Evolutionary conservation across 2,113 vertebrate species (phyloP).

Genomic region (Plecotus auritus): DNA sequence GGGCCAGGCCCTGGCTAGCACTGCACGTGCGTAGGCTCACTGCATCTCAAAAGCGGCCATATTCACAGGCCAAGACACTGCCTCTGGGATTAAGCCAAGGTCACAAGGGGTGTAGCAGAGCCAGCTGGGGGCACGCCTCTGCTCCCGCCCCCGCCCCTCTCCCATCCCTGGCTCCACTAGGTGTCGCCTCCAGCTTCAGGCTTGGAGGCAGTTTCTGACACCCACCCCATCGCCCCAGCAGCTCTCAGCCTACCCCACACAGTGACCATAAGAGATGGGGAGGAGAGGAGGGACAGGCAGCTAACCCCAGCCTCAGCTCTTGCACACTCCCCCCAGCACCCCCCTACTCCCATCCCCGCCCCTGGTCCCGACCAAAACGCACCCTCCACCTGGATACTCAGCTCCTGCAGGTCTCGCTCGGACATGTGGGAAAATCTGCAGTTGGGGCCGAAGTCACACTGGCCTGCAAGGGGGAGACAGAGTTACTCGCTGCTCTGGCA

Average conservation of each 20-base stretch:
- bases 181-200: background rate
- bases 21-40: background rate
- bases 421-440: slow-evolving; percentile 98
- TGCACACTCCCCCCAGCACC: no score
- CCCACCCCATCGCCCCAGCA: no score
- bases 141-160: background rate
- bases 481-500: background rate
- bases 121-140: accelerated
- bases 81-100: background rate
- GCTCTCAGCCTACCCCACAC: background rate
- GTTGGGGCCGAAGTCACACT: slow-evolving; percentile 91
- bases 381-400: slow-evolving; percentile 90
- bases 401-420: slow-evolving; percentile 85
- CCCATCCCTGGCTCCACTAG: background rate
- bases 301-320: background rate
- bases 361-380: background rate
- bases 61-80: background rate
- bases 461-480: slow-evolving; percentile 76
- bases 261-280: background rate
- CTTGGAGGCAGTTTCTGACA: background rate
- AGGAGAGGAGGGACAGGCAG: background rate
- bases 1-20: background rate
- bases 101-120: background rate
- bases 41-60: background rate
- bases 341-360: background rate